Evolutionary conservation across 2,797 vertebrate genomes (phyloP).

Genomic region (Scarus forsteni): DNA sequence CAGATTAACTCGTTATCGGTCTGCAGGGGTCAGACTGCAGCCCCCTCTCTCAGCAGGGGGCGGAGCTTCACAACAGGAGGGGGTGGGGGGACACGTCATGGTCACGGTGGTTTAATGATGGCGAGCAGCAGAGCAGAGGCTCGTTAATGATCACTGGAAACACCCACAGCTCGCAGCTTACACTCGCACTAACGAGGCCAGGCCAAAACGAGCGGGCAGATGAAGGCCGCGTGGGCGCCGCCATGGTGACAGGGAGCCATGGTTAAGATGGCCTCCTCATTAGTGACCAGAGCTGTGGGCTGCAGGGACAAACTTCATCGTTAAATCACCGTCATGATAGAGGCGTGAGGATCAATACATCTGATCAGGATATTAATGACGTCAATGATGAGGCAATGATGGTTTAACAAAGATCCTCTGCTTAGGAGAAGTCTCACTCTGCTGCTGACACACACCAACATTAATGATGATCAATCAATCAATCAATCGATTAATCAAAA

Average conservation of each 20-base stretch:
- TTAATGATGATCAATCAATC: too few relatives aligned
- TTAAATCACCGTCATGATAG: not conserved
- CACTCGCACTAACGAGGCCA: not conserved
- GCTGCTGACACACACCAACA: not conserved
- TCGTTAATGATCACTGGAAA: slow-evolving; percentile 14
- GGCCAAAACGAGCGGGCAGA: slow-evolving; percentile 12
- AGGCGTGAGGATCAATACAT: slow-evolving; percentile 1
- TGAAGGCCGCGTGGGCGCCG: slow-evolving; percentile 24
- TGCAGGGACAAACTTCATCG: too few relatives aligned
- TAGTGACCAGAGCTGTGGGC: slow-evolving; percentile 5
- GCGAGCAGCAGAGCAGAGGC: not conserved
- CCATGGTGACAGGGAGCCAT: slow-evolving; percentile 11
- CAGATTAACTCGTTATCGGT: slow-evolving; percentile 28
- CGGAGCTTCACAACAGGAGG: not conserved
- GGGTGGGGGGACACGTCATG: not conserved
- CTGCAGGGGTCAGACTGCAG: slow-evolving; percentile 12
- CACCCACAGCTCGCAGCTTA: not conserved
- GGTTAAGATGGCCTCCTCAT: slow-evolving; percentile 1
- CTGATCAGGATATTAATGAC: slow-evolving; percentile 33
- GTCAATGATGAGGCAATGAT: slow-evolving; percentile 12
- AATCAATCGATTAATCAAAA: too few relatives aligned
- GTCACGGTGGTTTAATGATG: slow-evolving; percentile 35
- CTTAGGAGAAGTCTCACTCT: slow-evolving; percentile 5
- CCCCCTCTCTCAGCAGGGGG: slow-evolving; percentile 10
- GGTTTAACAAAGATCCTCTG: slow-evolving; percentile 13